Base-by-base conservation (phyloP, 1,140 invertebrate genomes). In the Bradynema listronoti region DNA sequence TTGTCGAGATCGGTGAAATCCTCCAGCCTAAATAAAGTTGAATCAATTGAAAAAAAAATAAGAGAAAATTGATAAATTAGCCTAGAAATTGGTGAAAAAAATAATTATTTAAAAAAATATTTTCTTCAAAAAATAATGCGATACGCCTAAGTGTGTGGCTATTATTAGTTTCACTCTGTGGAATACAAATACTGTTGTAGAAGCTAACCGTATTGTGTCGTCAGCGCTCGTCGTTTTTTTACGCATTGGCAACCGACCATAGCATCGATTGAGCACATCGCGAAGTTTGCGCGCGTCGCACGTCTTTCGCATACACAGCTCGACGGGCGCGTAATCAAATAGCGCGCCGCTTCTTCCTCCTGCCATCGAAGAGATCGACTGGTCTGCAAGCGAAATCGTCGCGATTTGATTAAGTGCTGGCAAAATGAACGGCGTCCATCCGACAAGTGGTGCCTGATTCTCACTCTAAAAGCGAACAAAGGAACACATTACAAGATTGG, bases 191-290 rank as follows among this genome's bases (percentile, higher is more conserved):
- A n/a, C n/a, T n/a, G n/a, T n/a, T n/a, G n/a, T n/a, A n/a, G n/a
- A n/a, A n/a, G n/a, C n/a, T n/a, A n/a, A n/a, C n/a, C n/a, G n/a
- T n/a, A n/a, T n/a, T n/a, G n/a, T n/a, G n/a, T n/a, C n/a, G n/a
- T n/a, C n/a, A n/a, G n/a, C n/a, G n/a, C n/a, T n/a, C n/a, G n/a
- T n/a, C n/a, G n/a, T n/a, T n/a, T n/a, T n/a, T n/a, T n/a, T n/a
- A n/a, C n/a, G n/a, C 27, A 50, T 30, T 29, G 47, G 47, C 29
- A 50, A 50, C 19, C 47, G 4, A 24, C 47, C 47, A 50, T 50
- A 32, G 47, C 34, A 50, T 5, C 27, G 16, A 50, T 50, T 25
- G 34, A 50, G 47, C 29, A 19, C 16, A 30, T 50, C 47, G 16
- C 47, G 47, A 4, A 50, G 47, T 29, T 50, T 50, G 9, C 34